These are phyloP conservation scores for Agrochola litura DNA, from an alignment of 2,888 invertebrate species.

Conservation along the genomic window DNA sequence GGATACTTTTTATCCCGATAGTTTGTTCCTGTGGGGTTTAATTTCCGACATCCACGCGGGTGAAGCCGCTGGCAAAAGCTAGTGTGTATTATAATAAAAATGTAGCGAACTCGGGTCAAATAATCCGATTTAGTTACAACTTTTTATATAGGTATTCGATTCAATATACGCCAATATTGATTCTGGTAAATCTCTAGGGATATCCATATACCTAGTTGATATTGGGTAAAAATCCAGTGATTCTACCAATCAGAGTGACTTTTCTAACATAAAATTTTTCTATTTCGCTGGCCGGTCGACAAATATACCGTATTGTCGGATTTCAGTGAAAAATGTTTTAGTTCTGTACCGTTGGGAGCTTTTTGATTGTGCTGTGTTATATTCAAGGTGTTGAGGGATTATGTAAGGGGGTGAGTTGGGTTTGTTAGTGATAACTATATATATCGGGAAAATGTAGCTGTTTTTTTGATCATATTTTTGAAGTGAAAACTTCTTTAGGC, in stretches of 20 bases:
- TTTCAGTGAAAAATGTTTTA: conserved; percentile 47
- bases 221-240: conserved; percentile 54
- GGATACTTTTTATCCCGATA: too few species aligned
- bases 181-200: conserved; percentile 48
- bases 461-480: not conserved
- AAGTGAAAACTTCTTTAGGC: too few species aligned
- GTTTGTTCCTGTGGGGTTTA: too few species aligned
- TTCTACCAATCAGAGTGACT: conserved; percentile 51
- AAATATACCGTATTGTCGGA: conserved; percentile 43
- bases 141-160: conserved; percentile 57
- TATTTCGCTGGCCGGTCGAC: conserved; percentile 37
- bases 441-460: not conserved
- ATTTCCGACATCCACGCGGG: too few species aligned
- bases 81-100: conserved; percentile 20
- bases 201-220: conserved; percentile 51
- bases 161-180: conserved; percentile 63
- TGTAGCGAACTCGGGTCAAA: conserved; percentile 22
- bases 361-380: conserved; percentile 19
- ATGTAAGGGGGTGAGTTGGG: not conserved
- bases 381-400: conserved; percentile 10
- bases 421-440: not conserved
- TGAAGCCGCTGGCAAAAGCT: too few species aligned
- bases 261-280: conserved; percentile 45
- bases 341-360: conserved; percentile 21
- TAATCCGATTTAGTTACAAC: conserved; percentile 52